A percentile compares a stretch with the other conserved stretches of the same genome.
Conservation (phyloP, 2,113 vertebrate genomes). For the Eptatretus burgeri region DNA sequence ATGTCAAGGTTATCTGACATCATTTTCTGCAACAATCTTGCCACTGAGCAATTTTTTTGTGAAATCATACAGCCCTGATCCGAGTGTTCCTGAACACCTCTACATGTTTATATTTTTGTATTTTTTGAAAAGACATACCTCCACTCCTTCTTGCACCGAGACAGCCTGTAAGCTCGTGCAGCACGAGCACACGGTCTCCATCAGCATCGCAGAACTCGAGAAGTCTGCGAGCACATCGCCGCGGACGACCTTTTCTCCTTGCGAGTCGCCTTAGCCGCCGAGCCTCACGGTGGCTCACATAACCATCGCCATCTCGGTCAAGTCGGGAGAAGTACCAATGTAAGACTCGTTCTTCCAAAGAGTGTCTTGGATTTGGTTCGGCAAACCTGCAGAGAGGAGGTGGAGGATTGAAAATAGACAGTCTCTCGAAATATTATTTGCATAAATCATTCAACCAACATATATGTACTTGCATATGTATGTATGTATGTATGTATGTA, state of each 20-base stretch:
- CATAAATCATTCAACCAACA: no score
- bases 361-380: conserved; percentile 83
- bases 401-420: no score
- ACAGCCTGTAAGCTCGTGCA: conserved; percentile 78
- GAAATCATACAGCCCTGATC: no score
- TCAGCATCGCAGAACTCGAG: conserved; percentile 91
- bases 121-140: conserved; percentile 14
- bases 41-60: no score
- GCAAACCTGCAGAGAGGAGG: conserved; percentile 29
- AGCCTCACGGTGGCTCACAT: conserved; percentile 77
- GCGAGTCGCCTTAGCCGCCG: conserved; percentile 84
- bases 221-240: conserved; percentile 76
- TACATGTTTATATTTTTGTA: no score
- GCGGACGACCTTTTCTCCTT: conserved; percentile 95
- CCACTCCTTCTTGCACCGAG: conserved; percentile 77
- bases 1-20: no score
- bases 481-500: no score
- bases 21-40: no score
- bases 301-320: conserved; percentile 61
- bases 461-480: no score
- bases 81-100: no score
- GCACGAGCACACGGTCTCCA: conserved; percentile 64
- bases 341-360: conserved; percentile 69
- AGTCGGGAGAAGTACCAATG: conserved; percentile 91
- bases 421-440: no score